A percentile compares a stretch with the other conserved stretches of the same genome.
These are phyloP conservation scores for Lacerta agilis DNA, from an alignment of 2,797 vertebrate genomes.

Conservation along the genomic window DNA sequence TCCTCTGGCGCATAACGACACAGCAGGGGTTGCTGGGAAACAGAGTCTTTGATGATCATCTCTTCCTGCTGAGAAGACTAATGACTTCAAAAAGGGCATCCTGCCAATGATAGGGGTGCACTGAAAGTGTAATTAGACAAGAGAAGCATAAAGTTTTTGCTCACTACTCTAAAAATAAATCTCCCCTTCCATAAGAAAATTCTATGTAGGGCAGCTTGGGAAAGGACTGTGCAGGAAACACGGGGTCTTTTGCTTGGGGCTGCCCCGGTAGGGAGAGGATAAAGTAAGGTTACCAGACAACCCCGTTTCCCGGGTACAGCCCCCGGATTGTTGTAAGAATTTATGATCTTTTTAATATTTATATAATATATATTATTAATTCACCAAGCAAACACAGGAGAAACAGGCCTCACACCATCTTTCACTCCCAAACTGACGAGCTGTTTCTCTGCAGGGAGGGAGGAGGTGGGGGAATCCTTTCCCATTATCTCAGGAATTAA, in stretches of 20 bases:
- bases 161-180: conserved; percentile 13
- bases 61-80: conserved; percentile 69
- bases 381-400: no score
- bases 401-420: no score
- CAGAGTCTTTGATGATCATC: conserved; percentile 72
- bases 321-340: no score
- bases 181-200: neutral
- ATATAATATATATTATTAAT: no score
- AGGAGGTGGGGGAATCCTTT: no score
- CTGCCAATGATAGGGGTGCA: conserved; percentile 7
- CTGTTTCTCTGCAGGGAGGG: no score
- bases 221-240: neutral
- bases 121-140: neutral
- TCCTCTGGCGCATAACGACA: conserved; percentile 21
- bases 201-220: neutral
- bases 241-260: neutral
- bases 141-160: conserved; percentile 1
- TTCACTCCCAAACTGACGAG: no score
- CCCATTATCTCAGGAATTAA: no score
- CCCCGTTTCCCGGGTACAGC: no score
- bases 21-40: conserved; percentile 50
- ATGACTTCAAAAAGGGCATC: conserved; percentile 72
- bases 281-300: no score
- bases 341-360: no score
- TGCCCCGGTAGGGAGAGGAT: no score